Percentiles rank a stretch among this genome's conserved stretches.
Evolutionary conservation across 35 echinoderm and acorn worm genomes (phyloP).

Genomic region (Acanthaster planci): DNA sequence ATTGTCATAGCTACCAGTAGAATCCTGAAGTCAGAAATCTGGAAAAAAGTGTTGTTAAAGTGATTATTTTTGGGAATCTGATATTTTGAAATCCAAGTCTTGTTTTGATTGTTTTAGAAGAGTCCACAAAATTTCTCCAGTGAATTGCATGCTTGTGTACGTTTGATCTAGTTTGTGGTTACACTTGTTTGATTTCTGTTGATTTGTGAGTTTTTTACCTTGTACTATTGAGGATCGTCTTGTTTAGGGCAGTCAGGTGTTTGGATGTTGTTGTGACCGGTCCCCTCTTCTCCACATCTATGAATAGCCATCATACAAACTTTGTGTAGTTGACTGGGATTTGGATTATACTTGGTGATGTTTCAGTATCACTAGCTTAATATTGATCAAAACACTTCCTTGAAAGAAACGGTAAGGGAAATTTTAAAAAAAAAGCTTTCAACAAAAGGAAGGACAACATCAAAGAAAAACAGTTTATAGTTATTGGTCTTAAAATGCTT

Average conservation of each 20-base stretch:
- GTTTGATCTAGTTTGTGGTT: not conserved
- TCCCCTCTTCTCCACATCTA: not conserved
- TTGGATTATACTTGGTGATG: not conserved
- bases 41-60: not conserved
- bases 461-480: not conserved
- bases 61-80: not conserved
- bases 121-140: not conserved
- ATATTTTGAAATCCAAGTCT: not conserved
- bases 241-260: not conserved
- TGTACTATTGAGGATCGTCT: constrained; percentile 1
- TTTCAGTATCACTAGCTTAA: not conserved
- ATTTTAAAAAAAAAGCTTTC: not conserved
- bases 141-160: constrained; percentile 11
- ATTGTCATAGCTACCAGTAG: constrained; percentile 14
- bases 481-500: not conserved
- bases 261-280: not conserved
- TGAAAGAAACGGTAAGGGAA: not conserved
- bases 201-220: not conserved
- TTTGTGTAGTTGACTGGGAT: not conserved
- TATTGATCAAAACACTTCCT: not conserved
- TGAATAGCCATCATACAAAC: not conserved
- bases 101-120: not conserved
- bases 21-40: not conserved
- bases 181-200: not conserved
- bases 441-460: not conserved